Base-by-base conservation (phyloP, 2,888 invertebrate genomes). In the Hoplodrina blanda region DNA sequence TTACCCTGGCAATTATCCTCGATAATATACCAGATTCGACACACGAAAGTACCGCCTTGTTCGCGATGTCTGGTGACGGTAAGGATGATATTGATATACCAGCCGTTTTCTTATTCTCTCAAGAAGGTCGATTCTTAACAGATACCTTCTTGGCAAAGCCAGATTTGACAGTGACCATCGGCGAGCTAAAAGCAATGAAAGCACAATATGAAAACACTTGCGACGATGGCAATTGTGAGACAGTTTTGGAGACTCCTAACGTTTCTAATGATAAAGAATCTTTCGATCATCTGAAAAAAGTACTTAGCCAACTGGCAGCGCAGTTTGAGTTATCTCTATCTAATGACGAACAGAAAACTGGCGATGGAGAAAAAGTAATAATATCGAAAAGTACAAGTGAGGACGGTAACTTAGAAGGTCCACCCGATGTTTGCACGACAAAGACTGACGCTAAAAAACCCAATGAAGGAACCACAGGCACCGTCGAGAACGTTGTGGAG, bases 21-120 rank as follows among this genome's bases (percentile, higher is more conserved):
- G 98, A 99, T 93, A 98, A 99, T 92, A 97, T 97, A 15, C 96
- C 97, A 6, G 98, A 97, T 41, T 97, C 98, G 49, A 97, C 98
- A 65, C 97, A 97, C 55, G 97, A 97, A 44, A 97, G 96, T 62
- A 97, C 98, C 2, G 97, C 98, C 0, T 97, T 99, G 95, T 99
- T 99, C 94, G 99, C 99, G 6, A 99, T 99, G 99, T 99, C 99
- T 0, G 99, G 99, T 1, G 99, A 99, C 92, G 99, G 98, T 0
- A 97, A 95, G 3, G 97, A 98, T 81, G 98, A 99, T 90, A 98
- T 99, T 10, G 96, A 95, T 79, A 99, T 99, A 88, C 99, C 99
- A 0, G 97, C 98, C n/a, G 98, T 99, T 11, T 99, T 99, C 91
- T 96, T 99, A 65, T 99, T 98, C 91, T 96, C 97, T 8, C 96